phyloP scores from a whole-genome alignment of 2,113 vertebrate species.

The Stegastes partitus region DNA sequence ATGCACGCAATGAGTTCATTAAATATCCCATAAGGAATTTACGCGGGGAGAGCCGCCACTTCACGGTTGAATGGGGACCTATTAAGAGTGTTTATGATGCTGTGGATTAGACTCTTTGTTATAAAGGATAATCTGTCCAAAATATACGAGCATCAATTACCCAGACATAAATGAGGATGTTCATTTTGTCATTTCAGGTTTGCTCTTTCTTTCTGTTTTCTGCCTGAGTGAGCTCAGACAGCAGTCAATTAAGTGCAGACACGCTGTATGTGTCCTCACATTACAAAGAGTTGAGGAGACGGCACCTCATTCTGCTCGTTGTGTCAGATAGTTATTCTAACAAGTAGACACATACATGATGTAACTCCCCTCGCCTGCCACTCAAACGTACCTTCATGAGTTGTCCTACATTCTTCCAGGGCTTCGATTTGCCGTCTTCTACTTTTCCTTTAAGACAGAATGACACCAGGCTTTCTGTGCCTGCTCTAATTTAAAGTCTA shows the following conservation, averaged over 20 bases:
- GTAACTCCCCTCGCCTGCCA: conserved; percentile 34
- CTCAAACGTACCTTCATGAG: conserved; percentile 37
- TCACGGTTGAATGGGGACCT: conserved; percentile 51
- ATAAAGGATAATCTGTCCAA: conserved; percentile 58
- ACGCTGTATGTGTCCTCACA: conserved; percentile 9
- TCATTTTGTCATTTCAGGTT: conserved; percentile 40
- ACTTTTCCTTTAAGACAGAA: conserved; percentile 19
- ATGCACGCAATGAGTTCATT: conserved; percentile 62
- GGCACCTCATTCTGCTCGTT: conserved; percentile 20
- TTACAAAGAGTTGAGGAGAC: conserved; percentile 38
- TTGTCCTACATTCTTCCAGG: conserved; percentile 1
- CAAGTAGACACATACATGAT: conserved; percentile 29
- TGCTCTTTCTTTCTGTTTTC: conserved; percentile 19
- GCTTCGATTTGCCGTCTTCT: conserved; percentile 20
- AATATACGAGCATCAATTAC: conserved; percentile 61
- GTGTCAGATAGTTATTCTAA: conserved; percentile 51
- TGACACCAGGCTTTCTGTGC: conserved; percentile 20
- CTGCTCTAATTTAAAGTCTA: conserved; percentile 2
- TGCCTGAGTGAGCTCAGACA: conserved; percentile 35
- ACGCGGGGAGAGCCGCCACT: conserved; percentile 46
- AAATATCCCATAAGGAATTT: conserved; percentile 58
- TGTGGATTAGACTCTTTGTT: conserved; percentile 54
- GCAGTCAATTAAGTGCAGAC: conserved; percentile 43
- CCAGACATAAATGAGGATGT: conserved; percentile 46
- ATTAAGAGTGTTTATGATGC: conserved; percentile 69